These are phyloP conservation scores for Lophotriccus pileatus DNA, from an alignment of 2,797 vertebrate genomes.

Conservation along the genomic window DNA sequence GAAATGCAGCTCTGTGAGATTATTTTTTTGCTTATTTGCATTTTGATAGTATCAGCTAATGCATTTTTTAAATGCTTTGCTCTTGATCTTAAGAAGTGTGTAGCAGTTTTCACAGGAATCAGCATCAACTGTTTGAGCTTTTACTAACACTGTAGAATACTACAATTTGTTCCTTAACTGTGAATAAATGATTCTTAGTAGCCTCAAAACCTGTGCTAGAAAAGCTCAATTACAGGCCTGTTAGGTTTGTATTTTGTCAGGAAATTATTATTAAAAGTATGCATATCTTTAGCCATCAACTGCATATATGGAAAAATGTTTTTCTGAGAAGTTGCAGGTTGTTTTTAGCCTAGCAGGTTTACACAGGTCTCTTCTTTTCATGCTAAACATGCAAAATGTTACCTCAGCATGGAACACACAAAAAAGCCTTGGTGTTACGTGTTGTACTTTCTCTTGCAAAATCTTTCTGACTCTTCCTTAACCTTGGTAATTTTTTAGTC, in stretches of 20 bases:
- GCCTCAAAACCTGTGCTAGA: not conserved
- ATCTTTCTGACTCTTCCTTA: not conserved
- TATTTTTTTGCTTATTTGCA: conserved; percentile 58
- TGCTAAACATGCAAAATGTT: not conserved
- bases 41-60: conserved; percentile 48
- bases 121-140: conserved; percentile 6
- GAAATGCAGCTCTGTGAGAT: conserved; percentile 64
- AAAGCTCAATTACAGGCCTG: not conserved
- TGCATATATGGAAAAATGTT: not conserved
- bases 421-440: not conserved
- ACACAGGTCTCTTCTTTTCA: not conserved
- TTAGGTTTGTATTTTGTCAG: not conserved
- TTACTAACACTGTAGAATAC: conserved; percentile 1
- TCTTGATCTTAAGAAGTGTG: conserved; percentile 19
- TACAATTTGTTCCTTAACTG: not conserved
- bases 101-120: conserved; percentile 30
- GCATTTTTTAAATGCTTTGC: conserved; percentile 59
- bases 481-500: not conserved
- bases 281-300: not conserved
- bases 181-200: not conserved
- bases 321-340: not conserved
- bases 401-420: conserved; percentile 1
- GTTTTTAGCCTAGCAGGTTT: conserved; percentile 26
- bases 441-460: not conserved
- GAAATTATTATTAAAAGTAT: not conserved